Base-by-base conservation (phyloP, 1,140 invertebrate species). In the Drosophila bipectinata region DNA sequence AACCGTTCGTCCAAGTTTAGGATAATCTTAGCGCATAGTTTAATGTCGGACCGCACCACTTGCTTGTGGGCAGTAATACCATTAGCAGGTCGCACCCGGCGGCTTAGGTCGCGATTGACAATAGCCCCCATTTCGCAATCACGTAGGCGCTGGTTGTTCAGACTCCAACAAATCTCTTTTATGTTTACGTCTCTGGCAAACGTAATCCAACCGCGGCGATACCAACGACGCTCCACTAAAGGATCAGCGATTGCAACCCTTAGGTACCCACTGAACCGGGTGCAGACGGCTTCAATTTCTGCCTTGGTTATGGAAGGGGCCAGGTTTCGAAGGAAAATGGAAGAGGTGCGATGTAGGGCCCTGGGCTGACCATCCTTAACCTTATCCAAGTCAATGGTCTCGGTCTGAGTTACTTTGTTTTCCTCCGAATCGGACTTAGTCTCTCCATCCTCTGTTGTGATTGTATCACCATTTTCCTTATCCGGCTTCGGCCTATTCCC, bases 141-240 rank as follows among this genome's bases (percentile, higher is more conserved):
- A 96, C 98, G 44, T 21, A 92, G 69, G 14, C 91, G 79, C 67
- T 99, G 98, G 82, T 98, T 99, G 90, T 99, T 99, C 8, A 99
- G 94, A 92, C 97, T 98, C 98, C 98, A 99, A 92, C 99, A 99
- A 63, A 99, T 99, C 92, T 99, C 98, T 92, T 99, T 99, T 66
- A 99, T 99, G 91, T 99, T 99, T 6, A 99, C 98, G 90, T 98
- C 96, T 39, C 98, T 93, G 78, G 98, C 96, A 92, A 99, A 99
- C 1, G 99, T 99, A 4, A 99, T 98, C 99, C 99, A 99, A 44
- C 98, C 99, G 51, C 98, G 94, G 24, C 99, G 94, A 92, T 98
- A 97, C 96, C 98, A 99, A 39, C 98, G 94, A 45, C 98, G 94
- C 87, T 99, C 98, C 0, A 98, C 96, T 81, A 98, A 94, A 1